Evolutionary conservation across 37 sponge, comb jelly and placozoan species (phyloP), one percentile per base, ranked within the genome.

Genomic region (Theonella swinhoei): DNA sequence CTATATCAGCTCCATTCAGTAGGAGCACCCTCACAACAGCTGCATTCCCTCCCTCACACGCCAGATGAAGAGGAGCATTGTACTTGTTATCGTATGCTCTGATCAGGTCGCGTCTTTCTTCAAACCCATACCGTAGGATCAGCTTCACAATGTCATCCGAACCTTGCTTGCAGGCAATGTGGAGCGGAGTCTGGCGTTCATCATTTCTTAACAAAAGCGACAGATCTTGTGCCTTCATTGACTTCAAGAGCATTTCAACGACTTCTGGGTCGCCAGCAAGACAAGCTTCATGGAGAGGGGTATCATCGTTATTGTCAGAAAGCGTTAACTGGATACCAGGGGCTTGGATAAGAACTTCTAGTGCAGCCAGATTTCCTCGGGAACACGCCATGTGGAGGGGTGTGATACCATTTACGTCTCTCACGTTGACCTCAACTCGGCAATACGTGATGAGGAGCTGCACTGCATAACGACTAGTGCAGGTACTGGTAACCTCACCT

Each of bases 211-310:
- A n/a, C n/a, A n/a, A n/a, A n/a, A n/a, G n/a, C 33, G 67, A 64
- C 36, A 7, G 11, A 7, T 14, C 14, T 14, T 47, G 11, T 14
- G 33, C 25, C n/a, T n/a, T n/a, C 69, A 77, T 58, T 39, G 43
- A 43, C 22, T 28, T 42, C 47, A 94, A 78, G 35, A 95, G 67
- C 68, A 32, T 79, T 70, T 89, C 81, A 11, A 95, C 91, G 17
- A 92, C 88, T 35, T 75, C 70, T n/a, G 65, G 23, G 42, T 88
- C 75, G 8, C 93, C 93, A 61, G 60, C 23, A 11, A 68, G 69
- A 88, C 93, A 92, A 9, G 96, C 96, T 32, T 90, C 87, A 65
- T 95, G 96, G 11, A 95, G 90, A 7, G 96, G 93, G 4, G 92
- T 93, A 70, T 89, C 80, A 22, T 70, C 72, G 25, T 92, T 80